phyloP scores from a whole-genome alignment of 2,888 invertebrate species.

The Napeogenes inachia region DNA sequence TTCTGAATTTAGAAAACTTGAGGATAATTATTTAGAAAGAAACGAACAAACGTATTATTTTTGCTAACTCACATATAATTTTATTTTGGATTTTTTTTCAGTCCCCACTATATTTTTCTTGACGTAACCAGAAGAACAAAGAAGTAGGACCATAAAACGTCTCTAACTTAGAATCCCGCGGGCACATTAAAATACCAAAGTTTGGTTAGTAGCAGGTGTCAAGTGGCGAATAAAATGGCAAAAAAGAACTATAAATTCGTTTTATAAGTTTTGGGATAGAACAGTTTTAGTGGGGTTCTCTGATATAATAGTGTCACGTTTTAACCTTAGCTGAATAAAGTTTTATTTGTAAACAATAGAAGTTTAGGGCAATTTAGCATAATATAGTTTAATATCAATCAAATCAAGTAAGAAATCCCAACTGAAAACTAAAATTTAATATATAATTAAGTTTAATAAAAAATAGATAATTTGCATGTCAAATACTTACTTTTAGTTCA shows the following conservation, averaged over 20 bases:
- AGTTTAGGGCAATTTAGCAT: no score
- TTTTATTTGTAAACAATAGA: no score
- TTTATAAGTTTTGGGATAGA: constrained; percentile 17
- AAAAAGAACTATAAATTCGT: constrained; percentile 17
- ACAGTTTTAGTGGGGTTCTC: constrained; percentile 3
- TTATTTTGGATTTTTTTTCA: not conserved
- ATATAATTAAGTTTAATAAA: no score
- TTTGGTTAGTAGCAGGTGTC: constrained; percentile 23
- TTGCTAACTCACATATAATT: no score
- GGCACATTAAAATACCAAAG: constrained; percentile 24
- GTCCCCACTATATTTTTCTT: not conserved
- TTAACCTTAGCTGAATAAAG: not conserved
- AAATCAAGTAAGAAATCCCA: no score
- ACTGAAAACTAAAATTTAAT: no score
- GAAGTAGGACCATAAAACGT: constrained; percentile 17
- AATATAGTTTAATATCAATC: no score
- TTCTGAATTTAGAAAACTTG: not conserved
- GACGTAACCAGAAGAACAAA: constrained; percentile 9
- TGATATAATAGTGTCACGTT: not conserved
- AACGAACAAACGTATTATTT: no score
- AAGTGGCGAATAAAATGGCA: constrained; percentile 21
- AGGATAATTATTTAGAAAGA: no score
- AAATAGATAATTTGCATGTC: no score
- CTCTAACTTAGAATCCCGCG: constrained; percentile 20
- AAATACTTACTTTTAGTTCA: no score